A percentile compares a stretch with the other conserved stretches of the same genome.
These are phyloP conservation scores for Salarias fasciatus DNA, from an alignment of 2,797 vertebrate genomes.

Conservation along the genomic window DNA sequence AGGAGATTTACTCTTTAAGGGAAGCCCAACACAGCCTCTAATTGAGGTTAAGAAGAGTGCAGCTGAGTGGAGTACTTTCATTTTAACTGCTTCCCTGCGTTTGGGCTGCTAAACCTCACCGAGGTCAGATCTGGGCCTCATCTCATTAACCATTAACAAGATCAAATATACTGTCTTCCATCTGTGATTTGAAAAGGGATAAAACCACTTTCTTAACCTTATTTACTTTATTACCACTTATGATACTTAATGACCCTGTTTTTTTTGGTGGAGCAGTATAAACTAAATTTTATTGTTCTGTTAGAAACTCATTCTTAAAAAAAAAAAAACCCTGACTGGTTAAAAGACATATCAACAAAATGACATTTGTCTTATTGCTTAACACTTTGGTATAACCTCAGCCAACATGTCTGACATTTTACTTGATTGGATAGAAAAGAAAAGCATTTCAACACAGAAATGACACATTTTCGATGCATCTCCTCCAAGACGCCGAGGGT, in stretches of 20 bases:
- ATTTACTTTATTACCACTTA: constrained; percentile 13
- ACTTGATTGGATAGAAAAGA: too few relatives aligned
- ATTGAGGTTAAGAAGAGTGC: constrained; percentile 5
- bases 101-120: constrained; percentile 22
- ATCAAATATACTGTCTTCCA: constrained; percentile 18
- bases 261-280: constrained; percentile 4
- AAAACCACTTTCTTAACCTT: neutral
- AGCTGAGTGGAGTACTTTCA: constrained; percentile 1
- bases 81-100: constrained; percentile 7
- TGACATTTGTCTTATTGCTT: too few relatives aligned
- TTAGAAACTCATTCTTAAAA: neutral
- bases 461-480: neutral
- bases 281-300: constrained; percentile 11
- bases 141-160: constrained; percentile 37
- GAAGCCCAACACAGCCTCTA: neutral
- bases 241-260: neutral
- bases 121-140: constrained; percentile 23
- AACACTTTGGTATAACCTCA: too few relatives aligned
- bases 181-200: constrained; percentile 8
- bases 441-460: too few relatives aligned
- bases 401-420: too few relatives aligned
- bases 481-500: neutral
- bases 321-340: too few relatives aligned
- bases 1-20: constrained; percentile 3
- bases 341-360: too few relatives aligned